phyloP scores from a whole-genome alignment of 2,797 vertebrate genomes.

The Morelia viridis region DNA sequence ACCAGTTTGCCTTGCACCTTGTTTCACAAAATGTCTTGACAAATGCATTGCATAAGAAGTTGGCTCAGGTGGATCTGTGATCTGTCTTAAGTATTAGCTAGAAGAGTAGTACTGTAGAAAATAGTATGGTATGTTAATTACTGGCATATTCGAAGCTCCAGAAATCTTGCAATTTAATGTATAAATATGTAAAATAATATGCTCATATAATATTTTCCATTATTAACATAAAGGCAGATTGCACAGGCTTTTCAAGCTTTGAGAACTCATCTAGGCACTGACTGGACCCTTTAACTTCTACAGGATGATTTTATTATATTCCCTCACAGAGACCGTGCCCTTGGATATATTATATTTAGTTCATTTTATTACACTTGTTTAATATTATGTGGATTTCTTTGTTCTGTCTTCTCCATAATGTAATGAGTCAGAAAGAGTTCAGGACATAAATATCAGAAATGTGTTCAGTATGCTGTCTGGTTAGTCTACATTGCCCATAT shows the following conservation, averaged over 20 bases:
- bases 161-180: background rate
- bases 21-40: background rate
- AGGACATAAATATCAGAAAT: slow-evolving; percentile 77
- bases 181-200: background rate
- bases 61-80: background rate
- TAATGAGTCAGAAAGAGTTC: slow-evolving; percentile 75
- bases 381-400: slow-evolving; percentile 71
- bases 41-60: background rate
- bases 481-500: slow-evolving; percentile 74
- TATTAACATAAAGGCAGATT: background rate
- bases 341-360: background rate
- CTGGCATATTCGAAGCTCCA: slow-evolving; percentile 59
- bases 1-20: background rate
- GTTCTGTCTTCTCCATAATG: slow-evolving; percentile 78
- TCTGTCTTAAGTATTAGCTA: background rate
- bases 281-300: background rate
- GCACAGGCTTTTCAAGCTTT: background rate
- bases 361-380: background rate
- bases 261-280: background rate
- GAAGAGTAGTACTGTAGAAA: background rate
- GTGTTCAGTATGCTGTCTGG: slow-evolving; percentile 75
- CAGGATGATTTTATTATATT: background rate
- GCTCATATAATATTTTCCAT: background rate
- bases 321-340: background rate
- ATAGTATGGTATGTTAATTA: slow-evolving; percentile 28